phyloP scores from a whole-genome alignment of 2,888 invertebrate genomes.

The Amblyjoppa proteus region DNA sequence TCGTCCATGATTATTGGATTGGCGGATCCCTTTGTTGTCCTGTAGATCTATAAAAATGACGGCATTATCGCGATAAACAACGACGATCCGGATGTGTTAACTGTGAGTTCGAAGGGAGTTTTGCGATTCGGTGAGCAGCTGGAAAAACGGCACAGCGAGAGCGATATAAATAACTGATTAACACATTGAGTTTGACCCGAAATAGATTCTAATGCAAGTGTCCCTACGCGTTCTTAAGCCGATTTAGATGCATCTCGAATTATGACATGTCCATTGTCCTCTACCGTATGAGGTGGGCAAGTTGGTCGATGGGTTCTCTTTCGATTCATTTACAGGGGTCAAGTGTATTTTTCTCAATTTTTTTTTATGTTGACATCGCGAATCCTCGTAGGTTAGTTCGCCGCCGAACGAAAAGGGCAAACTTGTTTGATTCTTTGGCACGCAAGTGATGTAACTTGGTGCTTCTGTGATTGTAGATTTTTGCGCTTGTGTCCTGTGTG shows the following conservation, averaged over 20 bases:
- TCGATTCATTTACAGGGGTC: slow-evolving; percentile 3
- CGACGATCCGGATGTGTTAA: slow-evolving; percentile 38
- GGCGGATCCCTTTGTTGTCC: slow-evolving; percentile 3
- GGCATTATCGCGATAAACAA: slow-evolving; percentile 59
- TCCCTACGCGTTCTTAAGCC: slow-evolving; percentile 60
- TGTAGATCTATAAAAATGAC: slow-evolving; percentile 39
- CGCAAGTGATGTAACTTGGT: slow-evolving; percentile 70
- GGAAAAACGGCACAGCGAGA: slow-evolving; percentile 76
- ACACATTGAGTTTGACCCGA: slow-evolving; percentile 79
- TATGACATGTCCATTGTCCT: slow-evolving; percentile 13
- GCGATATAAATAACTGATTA: slow-evolving; percentile 83
- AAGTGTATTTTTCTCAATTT: not conserved
- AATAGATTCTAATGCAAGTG: slow-evolving; percentile 78
- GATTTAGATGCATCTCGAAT: slow-evolving; percentile 64
- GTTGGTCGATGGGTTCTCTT: slow-evolving; percentile 31
- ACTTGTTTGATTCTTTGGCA: slow-evolving; percentile 66
- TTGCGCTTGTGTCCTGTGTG: not conserved
- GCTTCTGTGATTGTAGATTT: slow-evolving; percentile 24
- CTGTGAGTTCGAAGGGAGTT: slow-evolving; percentile 38
- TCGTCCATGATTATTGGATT: slow-evolving; percentile 80
- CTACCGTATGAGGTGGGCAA: not conserved
- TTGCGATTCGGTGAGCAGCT: slow-evolving; percentile 66
- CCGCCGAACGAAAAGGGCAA: slow-evolving; percentile 45
- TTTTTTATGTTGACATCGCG: slow-evolving; percentile 47
- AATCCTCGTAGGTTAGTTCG: slow-evolving; percentile 64